Evolutionary conservation across 2,888 invertebrate species (phyloP), one percentile per base, ranked within the genome.

Genomic region (Ochropleura plecta): DNA sequence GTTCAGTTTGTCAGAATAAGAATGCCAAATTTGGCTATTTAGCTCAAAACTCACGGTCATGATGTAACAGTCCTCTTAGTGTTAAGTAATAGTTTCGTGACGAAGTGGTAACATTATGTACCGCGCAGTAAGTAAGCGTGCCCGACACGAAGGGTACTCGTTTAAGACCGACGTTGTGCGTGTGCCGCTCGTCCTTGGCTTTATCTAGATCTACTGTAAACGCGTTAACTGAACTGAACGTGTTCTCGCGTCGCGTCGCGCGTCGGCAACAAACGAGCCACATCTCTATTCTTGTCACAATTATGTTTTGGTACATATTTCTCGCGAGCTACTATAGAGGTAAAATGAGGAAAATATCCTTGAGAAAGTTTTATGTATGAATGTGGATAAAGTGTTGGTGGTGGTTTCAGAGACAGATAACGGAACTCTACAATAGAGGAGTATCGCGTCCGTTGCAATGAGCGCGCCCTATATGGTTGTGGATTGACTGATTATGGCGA

Each of bases 181-280:
- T 78, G 71, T 16, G 40, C 10, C n/a, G 20, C 42, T 20, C 30
- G 80, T 18, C 80, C 82, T 78, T 78, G 83, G 46, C 14, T 40
- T 40, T 78, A 82, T 80, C 80, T 70, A 78, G 60, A 80, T 78
- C 57, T 70, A 64, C 48, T 55, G n/a, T 64, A 53, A 60, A 60
- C 55, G 55, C 67, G 57, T 53, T 60, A 42, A 49, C 40, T 42
- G 30, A 2, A 30, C 30, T 30, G 30, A 2, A 40, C 49, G 44
- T 42, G 20, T 46, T 46, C 66, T 40, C 30, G 9, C 30, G 30
- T 30, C 30, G 30, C 30, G 30, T 59, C 16, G 57, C 30, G 30
- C 30, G 30, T 59, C 16, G 57, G 30, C 14, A 16, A 59, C 57
- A 57, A 30, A 30, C 30, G 30, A 30, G 30, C 30, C 30, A 59